phyloP scores from a whole-genome alignment of 2,113 vertebrate species.

The Notarius quadriscutis region DNA sequence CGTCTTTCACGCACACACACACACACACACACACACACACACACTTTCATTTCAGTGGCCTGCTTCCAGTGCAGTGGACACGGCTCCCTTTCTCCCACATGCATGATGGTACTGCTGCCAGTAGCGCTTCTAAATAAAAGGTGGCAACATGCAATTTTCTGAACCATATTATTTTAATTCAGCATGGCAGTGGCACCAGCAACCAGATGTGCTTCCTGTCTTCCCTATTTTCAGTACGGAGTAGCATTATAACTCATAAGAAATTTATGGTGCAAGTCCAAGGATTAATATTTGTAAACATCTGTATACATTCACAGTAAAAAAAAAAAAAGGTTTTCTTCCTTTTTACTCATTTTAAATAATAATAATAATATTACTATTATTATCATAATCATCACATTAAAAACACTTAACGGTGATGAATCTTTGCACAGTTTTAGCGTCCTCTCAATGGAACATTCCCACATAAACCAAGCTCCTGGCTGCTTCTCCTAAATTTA shows the following conservation, averaged over 20 bases:
- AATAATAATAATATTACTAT: background rate
- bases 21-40: conserved; percentile 20
- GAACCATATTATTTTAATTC: conserved; percentile 36
- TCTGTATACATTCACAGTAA: background rate
- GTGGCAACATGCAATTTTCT: conserved; percentile 54
- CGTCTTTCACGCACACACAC: conserved; percentile 3
- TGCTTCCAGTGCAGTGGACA: conserved; percentile 40
- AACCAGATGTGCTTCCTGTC: conserved; percentile 28
- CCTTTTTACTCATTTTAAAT: background rate
- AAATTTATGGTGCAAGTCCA: background rate
- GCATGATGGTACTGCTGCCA: conserved; percentile 32
- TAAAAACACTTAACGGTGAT: background rate
- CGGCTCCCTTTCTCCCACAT: conserved; percentile 37
- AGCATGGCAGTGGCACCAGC: conserved; percentile 26
- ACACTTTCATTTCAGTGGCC: conserved; percentile 28
- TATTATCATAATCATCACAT: background rate
- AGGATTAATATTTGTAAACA: background rate
- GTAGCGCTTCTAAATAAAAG: conserved; percentile 38
- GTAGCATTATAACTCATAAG: background rate
- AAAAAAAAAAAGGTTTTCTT: background rate
- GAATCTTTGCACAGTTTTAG: background rate
- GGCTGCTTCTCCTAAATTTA: background rate
- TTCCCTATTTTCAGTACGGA: conserved; percentile 12
- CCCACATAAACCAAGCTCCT: background rate
- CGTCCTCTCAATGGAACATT: background rate